A percentile compares a stretch with the other conserved stretches of the same genome.
Evolutionary conservation across 2,797 vertebrate species (phyloP).

Genomic region (Leptoclinus maculatus): DNA sequence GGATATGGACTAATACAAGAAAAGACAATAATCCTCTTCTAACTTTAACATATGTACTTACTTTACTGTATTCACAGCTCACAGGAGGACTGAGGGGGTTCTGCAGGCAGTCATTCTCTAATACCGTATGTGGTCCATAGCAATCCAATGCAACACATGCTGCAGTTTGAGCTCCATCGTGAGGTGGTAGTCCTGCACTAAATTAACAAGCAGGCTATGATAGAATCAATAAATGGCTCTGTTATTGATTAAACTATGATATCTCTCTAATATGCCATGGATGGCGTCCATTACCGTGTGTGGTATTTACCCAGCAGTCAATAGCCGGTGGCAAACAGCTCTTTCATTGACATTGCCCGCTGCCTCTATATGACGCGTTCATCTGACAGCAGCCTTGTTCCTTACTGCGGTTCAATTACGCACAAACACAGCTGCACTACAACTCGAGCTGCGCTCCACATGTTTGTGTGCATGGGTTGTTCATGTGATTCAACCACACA

Average conservation of each 20-base stretch:
- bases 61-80: neutral
- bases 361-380: neutral
- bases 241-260: conserved; percentile 48
- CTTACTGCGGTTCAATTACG: neutral
- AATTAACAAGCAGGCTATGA: conserved; percentile 18
- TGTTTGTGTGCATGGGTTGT: neutral
- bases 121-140: neutral
- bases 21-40: neutral
- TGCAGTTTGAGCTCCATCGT: neutral
- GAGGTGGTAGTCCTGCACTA: neutral
- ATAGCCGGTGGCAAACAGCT: conserved; percentile 51
- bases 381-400: conserved; percentile 9
- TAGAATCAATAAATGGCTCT: conserved; percentile 18
- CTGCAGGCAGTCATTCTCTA: neutral
- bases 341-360: conserved; percentile 23
- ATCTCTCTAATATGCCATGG: neutral
- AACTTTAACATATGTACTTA: neutral
- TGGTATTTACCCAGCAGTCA: conserved; percentile 67
- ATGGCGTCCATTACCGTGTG: conserved; percentile 20
- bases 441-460: neutral
- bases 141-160: neutral
- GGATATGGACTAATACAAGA: neutral
- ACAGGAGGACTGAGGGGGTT: neutral
- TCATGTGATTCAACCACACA: neutral
- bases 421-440: conserved; percentile 58